Base-by-base conservation (phyloP, 2,797 vertebrate genomes). In the Enteromius argenteus region DNA sequence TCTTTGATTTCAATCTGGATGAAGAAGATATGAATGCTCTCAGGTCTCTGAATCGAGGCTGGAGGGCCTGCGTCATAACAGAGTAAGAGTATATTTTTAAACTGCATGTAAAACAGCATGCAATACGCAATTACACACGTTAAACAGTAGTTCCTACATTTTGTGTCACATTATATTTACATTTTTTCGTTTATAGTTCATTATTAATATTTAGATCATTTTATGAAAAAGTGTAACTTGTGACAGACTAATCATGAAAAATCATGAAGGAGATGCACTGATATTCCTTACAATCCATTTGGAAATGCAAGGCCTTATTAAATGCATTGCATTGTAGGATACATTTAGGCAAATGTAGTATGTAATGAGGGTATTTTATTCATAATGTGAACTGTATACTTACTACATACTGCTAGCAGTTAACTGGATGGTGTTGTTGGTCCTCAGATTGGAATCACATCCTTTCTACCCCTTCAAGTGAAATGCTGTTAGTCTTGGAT, bases 21-120 rank as follows among this genome's bases (percentile, higher is more conserved):
- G 88, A 93, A 4, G 93, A 95, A 1, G 94, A 95, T 86, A 91
- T 95, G 92, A 75, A 0, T 1, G 78, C 89, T 0, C 91, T 96
- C 44, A 89, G 74, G 56, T 91, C 90, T 21, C 92, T 96, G 60
- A 82, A 95, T 87, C 92, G 94, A 71, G 93, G 92, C 1, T 95
- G 95, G 95, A 94, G 30, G 85, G 56, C 90, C 74, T 90, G 85
- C 39, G 0, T 17, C 0, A 5, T 92, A 0, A 86, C 92, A 0
- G 39, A 89, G 95, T 95, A 88, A 91, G 94, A 66, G 1, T 49
- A 15, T 39, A 23, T 51, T 11, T 51, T 51, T 32, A 17, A 73
- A 49, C 30, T 0, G 4, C 13, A n/a, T 53, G 17, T 32, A 74
- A 53, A 73, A 51, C 64, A 35, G 10, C 17, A 51, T 51, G 44